These are phyloP conservation scores for Acipenser oxyrinchus DNA, from an alignment of 2,797 vertebrate species.

Conservation along the genomic window DNA sequence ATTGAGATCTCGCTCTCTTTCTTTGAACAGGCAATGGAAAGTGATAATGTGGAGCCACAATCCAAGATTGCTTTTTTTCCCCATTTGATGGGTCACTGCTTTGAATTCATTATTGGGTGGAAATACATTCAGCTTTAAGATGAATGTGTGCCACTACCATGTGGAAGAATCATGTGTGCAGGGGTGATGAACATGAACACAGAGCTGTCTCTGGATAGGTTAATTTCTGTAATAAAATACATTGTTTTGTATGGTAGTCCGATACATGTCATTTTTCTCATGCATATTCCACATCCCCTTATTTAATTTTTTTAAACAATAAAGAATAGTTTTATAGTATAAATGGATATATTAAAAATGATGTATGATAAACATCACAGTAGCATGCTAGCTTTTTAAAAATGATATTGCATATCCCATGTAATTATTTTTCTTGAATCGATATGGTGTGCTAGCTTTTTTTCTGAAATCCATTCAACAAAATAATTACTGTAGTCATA, in stretches of 20 bases:
- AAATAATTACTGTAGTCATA: too few species aligned
- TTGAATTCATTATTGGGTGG: slow-evolving; percentile 97
- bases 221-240: slow-evolving; percentile 70
- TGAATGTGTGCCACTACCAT: slow-evolving; percentile 63
- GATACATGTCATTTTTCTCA: slow-evolving; percentile 50
- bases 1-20: slow-evolving; percentile 75
- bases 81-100: slow-evolving; percentile 98
- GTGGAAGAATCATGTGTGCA: slow-evolving; percentile 53
- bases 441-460: too few species aligned
- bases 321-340: too few species aligned
- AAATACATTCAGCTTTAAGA: slow-evolving; percentile 83
- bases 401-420: too few species aligned
- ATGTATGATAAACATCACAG: too few species aligned
- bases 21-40: slow-evolving; percentile 56
- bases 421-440: too few species aligned
- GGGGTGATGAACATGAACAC: slow-evolving; percentile 52
- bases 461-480: too few species aligned
- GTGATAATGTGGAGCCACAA: slow-evolving; percentile 94
- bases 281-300: slow-evolving; percentile 24
- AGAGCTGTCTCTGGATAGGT: slow-evolving; percentile 67
- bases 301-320: too few species aligned
- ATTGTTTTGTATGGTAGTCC: slow-evolving; percentile 66
- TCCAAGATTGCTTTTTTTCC: slow-evolving; percentile 90
- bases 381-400: too few species aligned
- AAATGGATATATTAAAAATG: too few species aligned